phyloP scores from a whole-genome alignment of 2,888 invertebrate species.

The Drosophila formosana region DNA sequence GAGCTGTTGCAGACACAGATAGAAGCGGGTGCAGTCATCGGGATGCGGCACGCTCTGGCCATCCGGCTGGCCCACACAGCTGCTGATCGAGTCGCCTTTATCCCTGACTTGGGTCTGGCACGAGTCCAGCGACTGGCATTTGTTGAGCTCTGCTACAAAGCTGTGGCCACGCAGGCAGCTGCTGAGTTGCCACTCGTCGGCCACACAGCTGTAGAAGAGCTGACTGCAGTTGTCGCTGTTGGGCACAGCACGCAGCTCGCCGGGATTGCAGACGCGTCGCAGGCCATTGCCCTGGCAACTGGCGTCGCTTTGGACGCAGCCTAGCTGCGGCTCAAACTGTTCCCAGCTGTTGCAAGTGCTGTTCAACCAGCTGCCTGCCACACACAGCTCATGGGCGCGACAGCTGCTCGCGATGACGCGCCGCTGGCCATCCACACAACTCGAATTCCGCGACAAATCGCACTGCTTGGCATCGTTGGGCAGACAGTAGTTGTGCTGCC shows the following conservation, averaged over 20 bases:
- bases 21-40: conserved; percentile 73
- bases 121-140: conserved; percentile 59
- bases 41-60: conserved; percentile 68
- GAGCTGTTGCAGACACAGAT: conserved; percentile 66
- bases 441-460: background rate
- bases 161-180: conserved; percentile 75
- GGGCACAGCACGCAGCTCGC: conserved; percentile 53
- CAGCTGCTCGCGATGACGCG: conserved; percentile 53
- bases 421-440: conserved; percentile 37
- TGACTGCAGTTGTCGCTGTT: conserved; percentile 62
- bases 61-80: conserved; percentile 60
- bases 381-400: conserved; percentile 60
- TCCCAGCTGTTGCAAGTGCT: conserved; percentile 37
- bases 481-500: conserved; percentile 72
- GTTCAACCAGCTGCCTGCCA: conserved; percentile 31
- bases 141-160: conserved; percentile 40
- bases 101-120: conserved; percentile 37
- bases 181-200: conserved; percentile 71
- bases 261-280: conserved; percentile 62
- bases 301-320: conserved; percentile 57
- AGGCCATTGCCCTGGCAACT: conserved; percentile 76
- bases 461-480: conserved; percentile 70
- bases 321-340: conserved; percentile 58
- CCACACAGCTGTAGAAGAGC: conserved; percentile 76
- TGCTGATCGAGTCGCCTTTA: background rate